Evolutionary conservation across 2,797 vertebrate species (phyloP).

Genomic region (Argya squamiceps): DNA sequence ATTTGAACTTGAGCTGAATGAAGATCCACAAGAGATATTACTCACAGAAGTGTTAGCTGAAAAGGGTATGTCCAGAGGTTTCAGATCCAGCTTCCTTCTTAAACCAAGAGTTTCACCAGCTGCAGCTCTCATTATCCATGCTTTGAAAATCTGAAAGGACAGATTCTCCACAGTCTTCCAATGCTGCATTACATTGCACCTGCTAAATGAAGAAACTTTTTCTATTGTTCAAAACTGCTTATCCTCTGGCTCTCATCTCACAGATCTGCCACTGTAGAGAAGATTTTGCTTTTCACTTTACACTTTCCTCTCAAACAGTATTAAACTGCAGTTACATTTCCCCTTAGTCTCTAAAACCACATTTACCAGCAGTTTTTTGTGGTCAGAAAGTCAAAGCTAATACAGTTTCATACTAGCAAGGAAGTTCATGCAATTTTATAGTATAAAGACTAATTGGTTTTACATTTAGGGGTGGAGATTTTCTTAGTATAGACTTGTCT

Average conservation of each 20-base stretch:
- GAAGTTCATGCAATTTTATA: neutral
- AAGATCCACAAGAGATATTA: neutral
- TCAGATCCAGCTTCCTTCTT: neutral
- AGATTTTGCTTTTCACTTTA: neutral
- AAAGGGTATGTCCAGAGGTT: neutral
- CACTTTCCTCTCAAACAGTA: neutral
- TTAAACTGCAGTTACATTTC: neutral
- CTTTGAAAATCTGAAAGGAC: neutral
- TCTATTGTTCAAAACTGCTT: neutral
- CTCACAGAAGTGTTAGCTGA: neutral
- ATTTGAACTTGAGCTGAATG: neutral
- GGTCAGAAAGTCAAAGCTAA: neutral
- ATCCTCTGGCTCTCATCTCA: neutral
- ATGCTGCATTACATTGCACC: neutral
- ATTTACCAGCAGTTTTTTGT: neutral
- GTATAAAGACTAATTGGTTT: neutral
- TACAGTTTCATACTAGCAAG: neutral
- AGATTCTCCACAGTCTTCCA: neutral
- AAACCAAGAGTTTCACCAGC: neutral
- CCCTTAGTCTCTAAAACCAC: neutral
- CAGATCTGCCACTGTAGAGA: neutral
- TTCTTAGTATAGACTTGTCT: neutral
- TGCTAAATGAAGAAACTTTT: neutral
- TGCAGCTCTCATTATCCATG: neutral
- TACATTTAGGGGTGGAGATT: neutral